phyloP scores from a whole-genome alignment of 2,888 invertebrate genomes.

The Cistogaster globosa region DNA sequence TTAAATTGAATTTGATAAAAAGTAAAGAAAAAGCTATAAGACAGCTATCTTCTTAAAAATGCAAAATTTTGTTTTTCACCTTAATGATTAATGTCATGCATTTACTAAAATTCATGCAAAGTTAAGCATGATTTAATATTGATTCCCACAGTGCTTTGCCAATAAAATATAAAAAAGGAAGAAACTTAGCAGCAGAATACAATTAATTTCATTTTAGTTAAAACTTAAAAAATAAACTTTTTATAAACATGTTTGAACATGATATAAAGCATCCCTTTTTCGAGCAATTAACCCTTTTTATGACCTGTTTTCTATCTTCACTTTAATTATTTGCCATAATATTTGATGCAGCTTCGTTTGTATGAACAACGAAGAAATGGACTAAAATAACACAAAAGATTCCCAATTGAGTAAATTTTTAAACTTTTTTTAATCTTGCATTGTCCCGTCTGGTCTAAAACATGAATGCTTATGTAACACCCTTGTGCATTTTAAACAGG shows the following conservation, averaged over 20 bases:
- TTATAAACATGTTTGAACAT: conserved; percentile 15
- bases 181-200: not conserved
- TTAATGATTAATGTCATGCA: too few relatives aligned
- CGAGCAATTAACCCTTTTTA: conserved; percentile 49
- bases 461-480: conserved; percentile 20
- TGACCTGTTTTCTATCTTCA: conserved; percentile 26
- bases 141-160: not conserved
- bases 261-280: conserved; percentile 47
- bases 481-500: conserved; percentile 52
- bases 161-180: not conserved
- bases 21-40: too few relatives aligned
- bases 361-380: not conserved
- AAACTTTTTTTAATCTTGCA: conserved; percentile 1
- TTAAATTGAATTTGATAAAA: too few relatives aligned
- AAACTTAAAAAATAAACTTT: not conserved
- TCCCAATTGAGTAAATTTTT: conserved; percentile 30
- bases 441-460: conserved; percentile 13
- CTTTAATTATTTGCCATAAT: conserved; percentile 33
- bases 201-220: not conserved
- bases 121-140: not conserved
- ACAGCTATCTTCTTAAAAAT: too few relatives aligned
- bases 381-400: conserved; percentile 38
- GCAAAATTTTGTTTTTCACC: too few relatives aligned
- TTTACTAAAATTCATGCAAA: not conserved
- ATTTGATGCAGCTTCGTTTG: conserved; percentile 33